phyloP scores from a whole-genome alignment of 2,888 invertebrate species.

The Ypsolopha scabrella region DNA sequence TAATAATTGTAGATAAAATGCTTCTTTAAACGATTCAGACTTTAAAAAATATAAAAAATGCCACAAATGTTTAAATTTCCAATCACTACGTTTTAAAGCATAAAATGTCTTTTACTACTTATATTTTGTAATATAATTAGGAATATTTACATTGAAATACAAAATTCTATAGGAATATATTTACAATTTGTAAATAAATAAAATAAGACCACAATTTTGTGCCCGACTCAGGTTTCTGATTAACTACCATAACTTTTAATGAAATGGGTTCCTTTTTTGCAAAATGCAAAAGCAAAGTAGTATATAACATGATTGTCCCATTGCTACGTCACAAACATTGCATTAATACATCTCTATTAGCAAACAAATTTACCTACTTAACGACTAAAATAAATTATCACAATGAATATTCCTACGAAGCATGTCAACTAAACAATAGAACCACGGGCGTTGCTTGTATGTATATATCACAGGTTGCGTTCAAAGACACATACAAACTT shows the following conservation, averaged over 20 bases:
- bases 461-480: constrained; percentile 48
- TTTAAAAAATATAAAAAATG: not conserved
- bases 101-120: not conserved
- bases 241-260: constrained; percentile 6
- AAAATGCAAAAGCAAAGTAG: not conserved
- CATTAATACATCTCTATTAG: too few species aligned
- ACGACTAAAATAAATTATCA: constrained; percentile 7
- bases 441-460: constrained; percentile 28
- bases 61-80: not conserved
- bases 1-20: too few species aligned
- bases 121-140: too few species aligned
- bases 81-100: not conserved
- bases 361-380: not conserved
- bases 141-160: not conserved
- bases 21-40: too few species aligned
- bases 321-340: too few species aligned
- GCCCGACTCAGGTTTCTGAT: constrained; percentile 19
- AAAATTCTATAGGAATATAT: constrained; percentile 21
- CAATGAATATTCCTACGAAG: constrained; percentile 13
- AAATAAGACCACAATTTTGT: constrained; percentile 24
- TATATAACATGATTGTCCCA: not conserved
- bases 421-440: not conserved
- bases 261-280: constrained; percentile 3
- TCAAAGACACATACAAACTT: constrained; percentile 1
- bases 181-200: constrained; percentile 23